Conservation (phyloP, 1,140 invertebrate species). For the Euura lappo region DNA sequence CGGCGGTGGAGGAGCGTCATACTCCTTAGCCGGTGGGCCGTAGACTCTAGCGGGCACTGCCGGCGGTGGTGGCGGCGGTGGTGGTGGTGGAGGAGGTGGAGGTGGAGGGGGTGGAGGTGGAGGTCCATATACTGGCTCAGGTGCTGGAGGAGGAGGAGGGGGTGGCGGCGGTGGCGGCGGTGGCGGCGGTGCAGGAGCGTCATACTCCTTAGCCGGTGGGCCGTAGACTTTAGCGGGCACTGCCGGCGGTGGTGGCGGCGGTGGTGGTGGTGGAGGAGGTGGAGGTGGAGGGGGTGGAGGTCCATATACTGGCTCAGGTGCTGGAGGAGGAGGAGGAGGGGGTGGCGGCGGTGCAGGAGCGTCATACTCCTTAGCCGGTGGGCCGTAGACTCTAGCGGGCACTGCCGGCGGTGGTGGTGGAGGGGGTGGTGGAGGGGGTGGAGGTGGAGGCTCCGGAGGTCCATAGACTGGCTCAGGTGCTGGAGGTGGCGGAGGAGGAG, state of each 20-base stretch:
- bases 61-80: neutral
- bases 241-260: conserved; percentile 1
- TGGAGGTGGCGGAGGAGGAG: neutral
- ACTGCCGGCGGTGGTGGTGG: conserved; percentile 1
- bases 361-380: neutral
- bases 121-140: neutral
- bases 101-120: neutral
- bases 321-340: neutral
- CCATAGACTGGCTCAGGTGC: too few species aligned
- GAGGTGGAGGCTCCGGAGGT: neutral
- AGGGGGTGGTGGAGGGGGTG: neutral
- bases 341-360: neutral
- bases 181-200: neutral
- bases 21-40: neutral
- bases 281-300: too few species aligned
- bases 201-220: neutral
- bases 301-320: neutral
- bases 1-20: neutral
- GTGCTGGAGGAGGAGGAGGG: neutral
- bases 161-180: neutral
- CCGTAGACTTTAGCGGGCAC: neutral
- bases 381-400: conserved; percentile 5
- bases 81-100: conserved; percentile 3
- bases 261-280: neutral
- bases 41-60: too few species aligned